Percentiles rank a stretch among this genome's conserved stretches.
phyloP scores from a whole-genome alignment of 2,888 invertebrate genomes.

The Ellobium chinense region DNA sequence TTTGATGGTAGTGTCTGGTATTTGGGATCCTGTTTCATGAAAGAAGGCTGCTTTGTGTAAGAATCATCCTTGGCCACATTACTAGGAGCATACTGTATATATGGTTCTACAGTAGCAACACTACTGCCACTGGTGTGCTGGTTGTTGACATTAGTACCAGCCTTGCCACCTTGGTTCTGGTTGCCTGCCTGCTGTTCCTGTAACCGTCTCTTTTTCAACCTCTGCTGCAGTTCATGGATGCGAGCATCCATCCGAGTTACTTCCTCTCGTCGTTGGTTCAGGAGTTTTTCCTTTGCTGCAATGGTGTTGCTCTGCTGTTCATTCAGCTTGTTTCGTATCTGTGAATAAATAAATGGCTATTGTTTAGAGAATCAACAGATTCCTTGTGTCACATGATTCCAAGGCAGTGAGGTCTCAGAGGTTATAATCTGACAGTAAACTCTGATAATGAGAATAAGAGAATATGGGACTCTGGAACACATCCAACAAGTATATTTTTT shows the following conservation, averaged over 20 bases:
- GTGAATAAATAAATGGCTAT: slow-evolving; percentile 73
- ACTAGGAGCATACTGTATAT: slow-evolving; percentile 70
- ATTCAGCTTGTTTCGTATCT: slow-evolving; percentile 98
- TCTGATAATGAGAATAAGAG: too few relatives aligned
- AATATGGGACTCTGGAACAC: too few relatives aligned
- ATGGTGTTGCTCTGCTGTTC: slow-evolving; percentile 95
- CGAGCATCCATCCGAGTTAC: slow-evolving; percentile 94
- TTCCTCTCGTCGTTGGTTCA: slow-evolving; percentile 90
- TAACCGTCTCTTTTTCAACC: slow-evolving; percentile 92
- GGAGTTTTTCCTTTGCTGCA: slow-evolving; percentile 91
- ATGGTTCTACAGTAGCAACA: slow-evolving; percentile 79
- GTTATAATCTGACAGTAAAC: too few relatives aligned
- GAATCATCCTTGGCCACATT: slow-evolving; percentile 44
- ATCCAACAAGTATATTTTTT: too few relatives aligned
- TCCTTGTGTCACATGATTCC: too few relatives aligned
- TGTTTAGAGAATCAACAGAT: too few relatives aligned
- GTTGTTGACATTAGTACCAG: not conserved
- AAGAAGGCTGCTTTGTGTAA: not conserved
- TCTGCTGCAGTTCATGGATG: slow-evolving; percentile 94
- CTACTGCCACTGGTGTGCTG: slow-evolving; percentile 57
- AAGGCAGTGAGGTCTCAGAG: too few relatives aligned
- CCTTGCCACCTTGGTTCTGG: slow-evolving; percentile 3
- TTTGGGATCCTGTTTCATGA: slow-evolving; percentile 80
- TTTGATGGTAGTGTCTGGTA: slow-evolving; percentile 95
- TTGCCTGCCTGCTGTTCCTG: slow-evolving; percentile 81